Base-by-base conservation (phyloP, 2,113 vertebrate genomes). In the Bothrops jararaca region DNA sequence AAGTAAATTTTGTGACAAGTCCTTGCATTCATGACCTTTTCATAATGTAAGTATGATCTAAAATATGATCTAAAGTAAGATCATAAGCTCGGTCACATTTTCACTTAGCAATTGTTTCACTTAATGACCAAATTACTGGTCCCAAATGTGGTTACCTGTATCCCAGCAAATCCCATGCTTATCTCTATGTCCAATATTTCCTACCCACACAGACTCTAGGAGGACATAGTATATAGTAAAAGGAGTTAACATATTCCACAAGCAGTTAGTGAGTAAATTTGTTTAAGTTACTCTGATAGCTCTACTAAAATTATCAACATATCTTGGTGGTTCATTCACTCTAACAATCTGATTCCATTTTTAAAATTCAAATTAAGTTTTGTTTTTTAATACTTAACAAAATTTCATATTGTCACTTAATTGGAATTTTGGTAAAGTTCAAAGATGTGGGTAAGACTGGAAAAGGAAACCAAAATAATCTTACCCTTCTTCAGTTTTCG, bases 401-500 rank as follows among this genome's bases (percentile, higher is more conserved):
- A 64, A 39, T 90, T 92, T 89, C 91, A 86, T 94, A 95, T 50
- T 56, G 64, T 69, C 52, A 91, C 58, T 42, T 34, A 23, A 23
- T 34, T 90, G 50, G 85, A 91, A n/a, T 48, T n/a, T 92, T 88
- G 53, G 12, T 58, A 86, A 57, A 57, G 2, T 23, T 23, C n/a
- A 53, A 88, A 88, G 74, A 69, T 54, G 4, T 95, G 90, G 48
- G 92, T 92, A 95, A 69, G 91, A 57, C 57, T 86, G 29, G 53
- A 87, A 50, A 86, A 86, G 39, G 1, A 89, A 39, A 57, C 3
- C 48, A 86, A 86, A 60, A 52, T 5, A 22, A 93, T 95, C 97
- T 97, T 98, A 99, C 99, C 99, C 97, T 99, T 99, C 95, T 98
- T 99, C 96, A 99, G 98, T 97, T 99, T 99, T 97, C 99, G 99